These are phyloP conservation scores for Drosophila subquinaria DNA, from an alignment of 2,888 invertebrate genomes.

Conservation along the genomic window DNA sequence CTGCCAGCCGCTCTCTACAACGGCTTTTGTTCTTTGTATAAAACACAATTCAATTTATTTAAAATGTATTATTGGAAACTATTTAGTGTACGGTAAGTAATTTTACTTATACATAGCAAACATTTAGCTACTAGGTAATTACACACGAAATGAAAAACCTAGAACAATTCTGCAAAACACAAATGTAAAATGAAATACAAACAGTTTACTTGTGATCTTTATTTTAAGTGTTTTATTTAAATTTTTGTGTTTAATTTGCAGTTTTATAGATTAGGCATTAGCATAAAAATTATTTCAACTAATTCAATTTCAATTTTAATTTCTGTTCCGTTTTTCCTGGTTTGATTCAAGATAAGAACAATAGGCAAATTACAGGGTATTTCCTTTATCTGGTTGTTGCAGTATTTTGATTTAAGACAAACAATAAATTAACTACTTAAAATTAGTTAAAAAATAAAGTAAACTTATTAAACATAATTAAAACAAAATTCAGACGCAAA, in stretches of 20 bases:
- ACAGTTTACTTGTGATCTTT: conserved; percentile 42
- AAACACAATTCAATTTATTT: conserved; percentile 64
- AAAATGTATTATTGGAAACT: conserved; percentile 62
- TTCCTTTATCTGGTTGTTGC: conserved; percentile 10
- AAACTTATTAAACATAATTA: conserved; percentile 62
- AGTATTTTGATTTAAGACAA: conserved; percentile 56
- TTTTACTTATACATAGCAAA: conserved; percentile 47
- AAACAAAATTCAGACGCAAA: conserved; percentile 72
- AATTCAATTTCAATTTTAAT: conserved; percentile 47
- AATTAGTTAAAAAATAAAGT: conserved; percentile 80
- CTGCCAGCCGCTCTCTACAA: conserved; percentile 45
- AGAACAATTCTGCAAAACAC: conserved; percentile 27
- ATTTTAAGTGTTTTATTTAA: conserved; percentile 39
- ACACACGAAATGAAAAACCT: conserved; percentile 29
- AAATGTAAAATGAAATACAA: conserved; percentile 46
- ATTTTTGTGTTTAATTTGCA: conserved; percentile 34
- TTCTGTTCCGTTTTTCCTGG: conserved; percentile 25
- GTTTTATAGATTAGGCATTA: conserved; percentile 73
- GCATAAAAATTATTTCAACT: conserved; percentile 70
- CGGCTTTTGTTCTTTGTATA: conserved; percentile 47
- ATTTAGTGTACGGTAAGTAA: conserved; percentile 43
- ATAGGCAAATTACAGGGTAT: conserved; percentile 21
- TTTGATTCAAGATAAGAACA: conserved; percentile 34
- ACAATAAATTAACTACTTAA: conserved; percentile 84
- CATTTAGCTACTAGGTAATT: conserved; percentile 58